Conservation (phyloP, 2,797 vertebrate species). For the Tenualosa ilisha region DNA sequence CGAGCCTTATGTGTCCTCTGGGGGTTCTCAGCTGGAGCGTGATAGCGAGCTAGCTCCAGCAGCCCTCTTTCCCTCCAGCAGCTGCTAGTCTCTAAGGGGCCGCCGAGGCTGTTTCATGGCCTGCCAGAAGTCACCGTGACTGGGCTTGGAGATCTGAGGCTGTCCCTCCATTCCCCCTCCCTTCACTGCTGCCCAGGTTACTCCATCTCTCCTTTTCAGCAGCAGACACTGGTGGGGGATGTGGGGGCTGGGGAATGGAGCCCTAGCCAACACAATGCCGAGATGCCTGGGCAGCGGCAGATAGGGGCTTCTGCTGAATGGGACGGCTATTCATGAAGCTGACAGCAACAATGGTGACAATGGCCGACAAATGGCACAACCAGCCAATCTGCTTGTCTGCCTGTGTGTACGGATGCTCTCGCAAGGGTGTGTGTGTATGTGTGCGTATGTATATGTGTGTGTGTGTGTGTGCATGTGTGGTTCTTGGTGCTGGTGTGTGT, state of each 20-base stretch:
- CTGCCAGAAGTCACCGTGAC: conserved; percentile 51
- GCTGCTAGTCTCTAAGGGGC: conserved; percentile 6
- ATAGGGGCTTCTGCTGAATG: conserved; percentile 8
- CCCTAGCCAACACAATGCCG: neutral
- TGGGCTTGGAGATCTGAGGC: conserved; percentile 1
- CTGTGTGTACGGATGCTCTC: conserved; percentile 35
- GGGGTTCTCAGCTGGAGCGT: neutral
- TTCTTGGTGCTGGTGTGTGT: neutral
- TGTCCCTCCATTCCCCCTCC: neutral
- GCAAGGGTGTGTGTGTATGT: conserved; percentile 27
- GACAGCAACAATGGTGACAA: conserved; percentile 8
- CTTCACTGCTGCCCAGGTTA: neutral
- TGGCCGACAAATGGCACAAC: conserved; percentile 14
- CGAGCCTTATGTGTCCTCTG: neutral
- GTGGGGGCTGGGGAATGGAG: neutral
- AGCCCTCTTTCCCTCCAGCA: conserved; percentile 35
- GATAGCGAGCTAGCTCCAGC: neutral
- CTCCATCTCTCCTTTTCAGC: conserved; percentile 5
- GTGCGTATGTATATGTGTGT: neutral
- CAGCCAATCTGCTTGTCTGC: conserved; percentile 38
- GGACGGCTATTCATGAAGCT: conserved; percentile 11
- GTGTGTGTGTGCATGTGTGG: neutral
- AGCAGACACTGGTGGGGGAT: neutral
- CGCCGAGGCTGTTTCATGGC: conserved; percentile 52
- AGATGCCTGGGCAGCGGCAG: conserved; percentile 1